Evolutionary conservation across 1,140 invertebrate genomes (phyloP).

Genomic region (Drepana arcuata): DNA sequence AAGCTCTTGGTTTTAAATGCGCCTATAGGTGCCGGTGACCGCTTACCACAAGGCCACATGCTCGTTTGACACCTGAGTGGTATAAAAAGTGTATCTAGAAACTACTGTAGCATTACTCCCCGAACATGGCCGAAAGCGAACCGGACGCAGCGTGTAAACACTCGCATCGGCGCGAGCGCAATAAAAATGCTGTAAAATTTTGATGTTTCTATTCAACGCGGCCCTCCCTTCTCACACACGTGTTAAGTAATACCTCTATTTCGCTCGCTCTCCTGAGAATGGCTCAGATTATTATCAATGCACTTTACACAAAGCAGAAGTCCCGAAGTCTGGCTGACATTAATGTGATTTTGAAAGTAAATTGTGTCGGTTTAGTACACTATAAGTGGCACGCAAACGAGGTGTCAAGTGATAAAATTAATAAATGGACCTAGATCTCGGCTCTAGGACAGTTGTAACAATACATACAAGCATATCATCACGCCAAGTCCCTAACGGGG

Average conservation of each 20-base stretch:
- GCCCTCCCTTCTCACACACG: constrained; percentile 25
- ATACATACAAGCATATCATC: too few relatives aligned
- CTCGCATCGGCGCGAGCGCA: constrained; percentile 41
- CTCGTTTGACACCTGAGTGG: too few relatives aligned
- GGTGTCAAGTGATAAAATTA: constrained; percentile 64
- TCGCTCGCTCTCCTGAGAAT: constrained; percentile 36
- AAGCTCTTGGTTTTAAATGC: too few relatives aligned
- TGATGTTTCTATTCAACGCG: constrained; percentile 65
- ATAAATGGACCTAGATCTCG: constrained; percentile 50
- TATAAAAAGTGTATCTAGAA: too few relatives aligned
- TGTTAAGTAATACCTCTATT: constrained; percentile 17
- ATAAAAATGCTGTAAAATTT: constrained; percentile 71
- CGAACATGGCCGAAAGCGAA: constrained; percentile 25
- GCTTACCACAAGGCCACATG: too few relatives aligned
- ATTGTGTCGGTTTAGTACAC: constrained; percentile 60
- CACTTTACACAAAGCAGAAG: constrained; percentile 70
- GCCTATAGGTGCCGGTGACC: too few relatives aligned
- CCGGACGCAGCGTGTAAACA: constrained; percentile 60
- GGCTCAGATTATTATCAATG: constrained; percentile 68
- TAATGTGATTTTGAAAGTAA: constrained; percentile 68
- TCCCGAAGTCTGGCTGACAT: constrained; percentile 51
- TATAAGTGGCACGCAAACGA: constrained; percentile 54
- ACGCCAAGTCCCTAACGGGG: too few relatives aligned
- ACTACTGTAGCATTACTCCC: constrained; percentile 14
- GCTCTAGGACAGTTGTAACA: constrained; percentile 11